Conservation (phyloP, 1,140 invertebrate species). For the Cyclina sinensis region DNA sequence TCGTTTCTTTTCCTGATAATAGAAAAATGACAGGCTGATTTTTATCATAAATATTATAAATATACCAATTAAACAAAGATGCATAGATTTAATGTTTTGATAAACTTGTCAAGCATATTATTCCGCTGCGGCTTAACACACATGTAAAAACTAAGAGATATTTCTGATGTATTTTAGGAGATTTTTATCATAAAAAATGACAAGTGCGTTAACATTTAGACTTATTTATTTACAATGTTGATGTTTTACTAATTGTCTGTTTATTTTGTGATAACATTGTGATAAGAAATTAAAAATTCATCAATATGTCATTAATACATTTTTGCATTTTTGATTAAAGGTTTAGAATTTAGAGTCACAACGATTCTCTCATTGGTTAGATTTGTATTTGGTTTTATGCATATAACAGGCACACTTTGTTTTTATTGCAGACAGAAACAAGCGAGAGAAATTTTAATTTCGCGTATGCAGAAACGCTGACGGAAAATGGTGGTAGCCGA, state of each 20-base stretch:
- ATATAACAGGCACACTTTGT: no score
- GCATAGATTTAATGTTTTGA: no score
- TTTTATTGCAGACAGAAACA: no score
- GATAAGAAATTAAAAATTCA: background rate
- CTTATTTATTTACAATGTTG: background rate
- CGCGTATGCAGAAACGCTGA: background rate
- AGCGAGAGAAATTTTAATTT: no score
- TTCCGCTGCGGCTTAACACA: background rate
- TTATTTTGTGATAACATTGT: background rate
- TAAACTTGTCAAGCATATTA: no score
- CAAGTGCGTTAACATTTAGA: background rate
- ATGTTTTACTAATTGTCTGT: background rate
- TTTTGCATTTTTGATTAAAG: background rate
- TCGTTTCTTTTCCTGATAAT: no score
- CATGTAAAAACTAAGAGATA: background rate
- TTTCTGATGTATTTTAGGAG: background rate
- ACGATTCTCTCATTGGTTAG: background rate
- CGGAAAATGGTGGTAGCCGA: conserved; percentile 5
- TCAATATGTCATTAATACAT: background rate
- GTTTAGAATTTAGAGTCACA: background rate
- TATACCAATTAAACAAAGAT: no score
- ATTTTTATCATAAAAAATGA: background rate
- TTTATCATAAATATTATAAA: no score
- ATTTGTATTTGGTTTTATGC: background rate
- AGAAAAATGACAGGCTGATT: no score